Percentiles rank a stretch among this genome's conserved stretches.
These are phyloP conservation scores for Stercorarius parasiticus DNA, from an alignment of 2,113 vertebrate genomes.

Conservation along the genomic window DNA sequence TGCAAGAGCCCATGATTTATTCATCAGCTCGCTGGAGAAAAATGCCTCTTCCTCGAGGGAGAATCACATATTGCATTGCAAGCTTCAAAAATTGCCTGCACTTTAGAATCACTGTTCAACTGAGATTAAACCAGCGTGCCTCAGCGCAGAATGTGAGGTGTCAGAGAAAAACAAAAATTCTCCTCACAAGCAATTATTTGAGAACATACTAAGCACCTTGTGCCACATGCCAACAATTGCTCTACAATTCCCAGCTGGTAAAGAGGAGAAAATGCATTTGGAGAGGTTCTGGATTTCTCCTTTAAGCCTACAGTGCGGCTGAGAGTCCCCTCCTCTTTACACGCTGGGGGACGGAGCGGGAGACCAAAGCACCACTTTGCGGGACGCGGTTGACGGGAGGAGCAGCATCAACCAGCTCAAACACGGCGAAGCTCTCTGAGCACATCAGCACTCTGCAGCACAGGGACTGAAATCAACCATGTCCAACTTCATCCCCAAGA, in stretches of 20 bases:
- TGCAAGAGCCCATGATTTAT: conserved; percentile 57
- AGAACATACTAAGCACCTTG: background rate
- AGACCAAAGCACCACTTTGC: background rate
- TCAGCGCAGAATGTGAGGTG: background rate
- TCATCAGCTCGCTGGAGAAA: conserved; percentile 41
- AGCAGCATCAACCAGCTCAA: background rate
- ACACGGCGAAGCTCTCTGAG: background rate
- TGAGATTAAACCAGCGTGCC: background rate
- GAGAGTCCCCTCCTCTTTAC: background rate
- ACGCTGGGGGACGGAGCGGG: background rate
- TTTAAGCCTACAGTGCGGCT: background rate
- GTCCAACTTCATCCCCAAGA: background rate
- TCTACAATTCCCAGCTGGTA: background rate
- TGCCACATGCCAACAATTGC: background rate
- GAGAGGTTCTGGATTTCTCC: background rate
- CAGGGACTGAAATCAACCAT: background rate
- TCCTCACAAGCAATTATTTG: conserved; percentile 16
- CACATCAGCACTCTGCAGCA: background rate
- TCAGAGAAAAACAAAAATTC: conserved; percentile 1
- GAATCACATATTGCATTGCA: conserved; percentile 19
- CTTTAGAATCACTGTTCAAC: background rate
- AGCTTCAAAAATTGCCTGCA: conserved; percentile 43
- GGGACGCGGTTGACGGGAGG: background rate
- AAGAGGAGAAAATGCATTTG: background rate
- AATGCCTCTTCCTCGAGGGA: conserved; percentile 36